These are phyloP conservation scores for Papilio gigon DNA, from an alignment of 2,888 invertebrate genomes.

Conservation along the genomic window DNA sequence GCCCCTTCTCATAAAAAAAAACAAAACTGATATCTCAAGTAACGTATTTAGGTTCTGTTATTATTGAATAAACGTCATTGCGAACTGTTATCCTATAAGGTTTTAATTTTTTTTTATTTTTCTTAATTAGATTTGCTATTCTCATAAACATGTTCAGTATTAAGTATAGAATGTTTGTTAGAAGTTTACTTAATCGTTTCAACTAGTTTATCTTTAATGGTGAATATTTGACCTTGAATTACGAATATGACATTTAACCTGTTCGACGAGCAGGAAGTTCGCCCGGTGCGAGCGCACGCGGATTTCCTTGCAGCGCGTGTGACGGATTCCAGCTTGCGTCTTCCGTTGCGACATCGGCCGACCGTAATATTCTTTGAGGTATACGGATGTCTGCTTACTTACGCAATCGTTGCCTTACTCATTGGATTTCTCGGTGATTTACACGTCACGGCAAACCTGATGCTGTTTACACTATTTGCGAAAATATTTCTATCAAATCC, in stretches of 20 bases:
- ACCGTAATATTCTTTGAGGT: slow-evolving; percentile 18
- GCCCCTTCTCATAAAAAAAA: too few species aligned
- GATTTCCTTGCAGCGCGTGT: slow-evolving; percentile 41
- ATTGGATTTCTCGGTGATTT: slow-evolving; percentile 48
- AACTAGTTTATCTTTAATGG: background rate
- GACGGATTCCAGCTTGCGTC: slow-evolving; percentile 27
- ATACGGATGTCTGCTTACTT: slow-evolving; percentile 47
- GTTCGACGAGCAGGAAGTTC: slow-evolving; percentile 27
- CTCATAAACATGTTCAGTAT: too few species aligned
- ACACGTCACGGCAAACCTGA: slow-evolving; percentile 36
- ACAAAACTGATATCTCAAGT: too few species aligned
- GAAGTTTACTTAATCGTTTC: background rate
- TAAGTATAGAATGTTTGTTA: background rate
- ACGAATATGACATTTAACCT: background rate
- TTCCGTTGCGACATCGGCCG: slow-evolving; percentile 30
- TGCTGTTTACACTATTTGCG: background rate
- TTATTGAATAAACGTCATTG: too few species aligned
- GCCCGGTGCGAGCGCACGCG: slow-evolving; percentile 26
- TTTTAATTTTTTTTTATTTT: too few species aligned
- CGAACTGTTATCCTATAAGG: too few species aligned
- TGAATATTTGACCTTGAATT: background rate
- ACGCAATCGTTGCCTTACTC: slow-evolving; percentile 51
- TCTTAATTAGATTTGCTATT: too few species aligned
- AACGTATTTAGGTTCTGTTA: too few species aligned
- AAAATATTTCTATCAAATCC: background rate